These are phyloP conservation scores for Chironomus tepperi DNA, from an alignment of 1,140 invertebrate genomes.

Conservation along the genomic window DNA sequence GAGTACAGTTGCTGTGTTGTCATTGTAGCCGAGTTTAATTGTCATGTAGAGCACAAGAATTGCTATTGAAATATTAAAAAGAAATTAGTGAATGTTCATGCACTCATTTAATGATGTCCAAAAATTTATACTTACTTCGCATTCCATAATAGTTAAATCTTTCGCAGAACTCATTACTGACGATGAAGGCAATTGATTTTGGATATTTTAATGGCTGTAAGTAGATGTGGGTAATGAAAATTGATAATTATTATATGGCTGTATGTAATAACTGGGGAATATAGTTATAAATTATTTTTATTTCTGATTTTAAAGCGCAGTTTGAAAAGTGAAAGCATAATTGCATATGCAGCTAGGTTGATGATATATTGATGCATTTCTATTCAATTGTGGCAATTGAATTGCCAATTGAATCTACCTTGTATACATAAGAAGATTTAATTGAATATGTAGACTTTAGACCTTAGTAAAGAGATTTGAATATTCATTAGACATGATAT, in stretches of 20 bases:
- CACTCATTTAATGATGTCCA: background rate
- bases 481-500: too few relatives aligned
- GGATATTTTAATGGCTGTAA: conserved; percentile 73
- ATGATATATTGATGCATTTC: too few relatives aligned
- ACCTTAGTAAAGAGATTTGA: too few relatives aligned
- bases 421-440: too few relatives aligned
- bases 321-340: too few relatives aligned
- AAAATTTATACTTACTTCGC: conserved; percentile 64
- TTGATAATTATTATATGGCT: too few relatives aligned
- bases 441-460: too few relatives aligned
- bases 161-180: conserved; percentile 94
- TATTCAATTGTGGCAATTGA: too few relatives aligned
- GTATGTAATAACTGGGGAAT: conserved; percentile 27
- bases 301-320: too few relatives aligned
- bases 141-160: conserved; percentile 94
- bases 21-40: conserved; percentile 48
- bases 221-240: background rate
- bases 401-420: too few relatives aligned
- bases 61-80: conserved; percentile 45
- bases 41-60: conserved; percentile 63
- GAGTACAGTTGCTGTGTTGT: conserved; percentile 56
- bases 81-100: background rate
- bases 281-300: background rate
- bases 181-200: conserved; percentile 85
- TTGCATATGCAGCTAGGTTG: too few relatives aligned